Evolutionary conservation across 2,113 vertebrate species (phyloP).

Genomic region (Motacilla alba): DNA sequence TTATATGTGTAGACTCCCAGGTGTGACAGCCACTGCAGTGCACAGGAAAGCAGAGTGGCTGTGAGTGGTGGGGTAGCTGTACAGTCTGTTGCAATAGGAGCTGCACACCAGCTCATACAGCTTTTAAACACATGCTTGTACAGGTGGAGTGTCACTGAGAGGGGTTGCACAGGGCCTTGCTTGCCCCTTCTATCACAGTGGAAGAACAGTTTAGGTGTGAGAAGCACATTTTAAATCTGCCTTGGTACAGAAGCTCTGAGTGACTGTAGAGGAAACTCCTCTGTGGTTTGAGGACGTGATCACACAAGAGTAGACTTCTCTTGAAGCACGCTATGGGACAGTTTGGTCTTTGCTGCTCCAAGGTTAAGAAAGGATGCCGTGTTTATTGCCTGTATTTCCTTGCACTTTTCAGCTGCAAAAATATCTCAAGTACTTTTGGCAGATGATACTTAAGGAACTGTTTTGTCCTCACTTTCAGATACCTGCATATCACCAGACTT

Average conservation of each 20-base stretch:
- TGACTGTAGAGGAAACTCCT: not conserved
- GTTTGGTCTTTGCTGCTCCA: not conserved
- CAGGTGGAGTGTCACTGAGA: not conserved
- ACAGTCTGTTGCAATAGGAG: not conserved
- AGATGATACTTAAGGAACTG: not conserved
- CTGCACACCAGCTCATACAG: not conserved
- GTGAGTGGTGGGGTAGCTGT: not conserved
- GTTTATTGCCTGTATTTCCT: not conserved
- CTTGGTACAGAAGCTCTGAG: not conserved
- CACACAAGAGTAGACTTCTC: rapidly evolving
- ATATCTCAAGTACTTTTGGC: not conserved
- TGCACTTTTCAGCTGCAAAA: not conserved
- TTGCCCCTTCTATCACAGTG: not conserved
- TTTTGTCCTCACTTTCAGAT: not conserved
- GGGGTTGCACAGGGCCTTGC: not conserved
- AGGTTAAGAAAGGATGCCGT: not conserved
- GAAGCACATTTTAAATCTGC: not conserved
- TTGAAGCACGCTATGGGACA: not conserved
- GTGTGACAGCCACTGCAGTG: not conserved
- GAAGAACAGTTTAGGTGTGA: not conserved
- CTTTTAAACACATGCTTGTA: not conserved
- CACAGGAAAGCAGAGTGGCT: not conserved
- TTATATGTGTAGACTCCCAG: not conserved
- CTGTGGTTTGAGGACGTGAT: not conserved
- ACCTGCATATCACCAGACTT: not conserved